A percentile compares a stretch with the other conserved stretches of the same genome.
Conservation (phyloP, 2,113 vertebrate species). For the Cyanoderma ruficeps region DNA sequence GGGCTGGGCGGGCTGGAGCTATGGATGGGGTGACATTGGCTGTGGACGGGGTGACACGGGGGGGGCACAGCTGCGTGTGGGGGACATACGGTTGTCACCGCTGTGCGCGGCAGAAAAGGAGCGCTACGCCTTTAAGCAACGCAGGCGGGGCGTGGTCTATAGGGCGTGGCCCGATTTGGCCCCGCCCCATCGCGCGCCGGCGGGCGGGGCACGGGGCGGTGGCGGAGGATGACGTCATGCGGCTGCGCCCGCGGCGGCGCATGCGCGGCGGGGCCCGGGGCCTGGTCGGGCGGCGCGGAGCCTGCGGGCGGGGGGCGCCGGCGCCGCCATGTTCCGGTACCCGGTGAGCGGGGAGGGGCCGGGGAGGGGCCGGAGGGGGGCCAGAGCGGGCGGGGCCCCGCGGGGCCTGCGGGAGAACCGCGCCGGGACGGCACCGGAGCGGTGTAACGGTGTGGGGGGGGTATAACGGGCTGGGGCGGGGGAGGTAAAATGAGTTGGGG, state of each 20-base stretch:
- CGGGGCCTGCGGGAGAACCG: neutral
- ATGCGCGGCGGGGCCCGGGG: too few species aligned
- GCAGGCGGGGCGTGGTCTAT: accelerated
- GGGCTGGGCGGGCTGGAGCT: too few species aligned
- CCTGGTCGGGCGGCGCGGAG: too few species aligned
- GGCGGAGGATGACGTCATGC: neutral
- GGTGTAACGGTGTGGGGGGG: neutral
- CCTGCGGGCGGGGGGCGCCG: too few species aligned
- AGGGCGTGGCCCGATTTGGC: accelerated
- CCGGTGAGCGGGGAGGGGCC: too few species aligned
- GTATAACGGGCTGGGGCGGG: neutral
- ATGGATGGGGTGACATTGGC: neutral
- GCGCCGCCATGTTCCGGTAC: too few species aligned
- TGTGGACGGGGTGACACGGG: neutral
- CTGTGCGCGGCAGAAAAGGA: neutral
- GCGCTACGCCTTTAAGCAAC: neutral
- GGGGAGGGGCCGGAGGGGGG: too few species aligned
- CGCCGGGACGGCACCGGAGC: neutral
- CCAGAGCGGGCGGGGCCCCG: too few species aligned
- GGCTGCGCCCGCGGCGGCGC: too few species aligned
- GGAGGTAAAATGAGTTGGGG: neutral
- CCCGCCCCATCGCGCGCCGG: neutral
- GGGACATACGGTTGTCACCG: neutral
- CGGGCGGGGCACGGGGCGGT: neutral
- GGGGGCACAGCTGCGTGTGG: neutral